Conservation (phyloP, 2,113 vertebrate genomes). For the Cebidichthys violaceus region DNA sequence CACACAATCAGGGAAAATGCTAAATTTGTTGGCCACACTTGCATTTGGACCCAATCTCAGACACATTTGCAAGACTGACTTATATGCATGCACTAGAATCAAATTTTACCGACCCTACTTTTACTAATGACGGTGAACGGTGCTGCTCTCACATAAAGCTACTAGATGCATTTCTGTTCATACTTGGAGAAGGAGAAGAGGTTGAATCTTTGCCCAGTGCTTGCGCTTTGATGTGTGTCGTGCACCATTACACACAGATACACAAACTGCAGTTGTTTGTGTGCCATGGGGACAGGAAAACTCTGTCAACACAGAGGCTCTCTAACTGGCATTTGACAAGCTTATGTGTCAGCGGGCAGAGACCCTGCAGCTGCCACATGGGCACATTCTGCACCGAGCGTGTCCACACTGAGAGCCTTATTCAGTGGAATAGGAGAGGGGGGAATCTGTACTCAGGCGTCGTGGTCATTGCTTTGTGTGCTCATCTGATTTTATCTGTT, state of each 20-base stretch:
- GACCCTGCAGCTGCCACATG: slow-evolving; percentile 61
- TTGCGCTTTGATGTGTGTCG: slow-evolving; percentile 15
- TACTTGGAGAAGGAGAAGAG: not conserved
- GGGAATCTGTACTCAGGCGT: not conserved
- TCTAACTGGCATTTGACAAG: slow-evolving; percentile 60
- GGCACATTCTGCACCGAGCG: slow-evolving; percentile 34
- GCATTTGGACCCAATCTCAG: not conserved
- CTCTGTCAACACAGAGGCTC: slow-evolving; percentile 52
- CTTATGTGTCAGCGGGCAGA: slow-evolving; percentile 46
- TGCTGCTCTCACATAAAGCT: not conserved
- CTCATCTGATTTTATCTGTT: slow-evolving; percentile 36
- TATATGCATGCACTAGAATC: not conserved
- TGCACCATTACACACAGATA: slow-evolving; percentile 28
- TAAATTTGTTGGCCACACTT: not conserved
- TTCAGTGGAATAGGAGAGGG: slow-evolving; percentile 27
- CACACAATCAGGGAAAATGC: not conserved
- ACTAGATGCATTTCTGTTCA: not conserved
- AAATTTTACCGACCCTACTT: not conserved
- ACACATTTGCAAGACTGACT: not conserved
- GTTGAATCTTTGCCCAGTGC: slow-evolving; percentile 7
- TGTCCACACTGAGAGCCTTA: slow-evolving; percentile 41
- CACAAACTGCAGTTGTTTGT: slow-evolving; percentile 34
- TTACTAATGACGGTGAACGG: not conserved
- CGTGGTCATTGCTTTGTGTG: slow-evolving; percentile 17
- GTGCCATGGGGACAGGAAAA: slow-evolving; percentile 28